A percentile compares a stretch with the other conserved stretches of the same genome.
Conservation (phyloP, 2,113 vertebrate species). For the Stictonetta naevosa region DNA sequence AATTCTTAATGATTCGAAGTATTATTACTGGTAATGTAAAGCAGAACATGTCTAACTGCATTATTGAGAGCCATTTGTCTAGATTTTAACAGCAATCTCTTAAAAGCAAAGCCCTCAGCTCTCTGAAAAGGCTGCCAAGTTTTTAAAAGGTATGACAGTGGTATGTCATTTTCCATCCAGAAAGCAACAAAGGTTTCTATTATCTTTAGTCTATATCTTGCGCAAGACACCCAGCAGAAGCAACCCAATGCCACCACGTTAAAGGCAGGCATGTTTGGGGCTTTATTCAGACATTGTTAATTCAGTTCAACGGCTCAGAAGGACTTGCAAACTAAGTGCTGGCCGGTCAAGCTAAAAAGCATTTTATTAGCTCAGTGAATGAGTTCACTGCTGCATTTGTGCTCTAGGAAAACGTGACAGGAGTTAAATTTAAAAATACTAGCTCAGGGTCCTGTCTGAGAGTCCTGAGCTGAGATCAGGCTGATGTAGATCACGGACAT, state of each 20-base stretch:
- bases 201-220: not conserved
- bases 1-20: conserved; percentile 45
- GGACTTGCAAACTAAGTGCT: not conserved
- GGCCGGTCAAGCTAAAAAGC: not conserved
- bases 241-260: not conserved
- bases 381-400: not conserved
- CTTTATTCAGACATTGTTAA: not conserved
- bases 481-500: not conserved
- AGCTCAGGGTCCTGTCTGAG: not conserved
- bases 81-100: conserved; percentile 19
- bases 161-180: not conserved
- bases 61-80: conserved; percentile 24
- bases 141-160: not conserved
- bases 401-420: not conserved
- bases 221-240: not conserved
- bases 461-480: not conserved
- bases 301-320: not conserved
- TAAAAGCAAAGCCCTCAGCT: conserved; percentile 3
- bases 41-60: conserved; percentile 26
- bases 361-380: not conserved
- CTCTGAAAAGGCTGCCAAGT: not conserved
- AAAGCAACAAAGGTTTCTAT: conserved; percentile 1
- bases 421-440: not conserved
- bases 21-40: conserved; percentile 33
- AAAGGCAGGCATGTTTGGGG: not conserved